Base-by-base conservation (phyloP, 2,113 vertebrate genomes). In the Archilochus colubris region DNA sequence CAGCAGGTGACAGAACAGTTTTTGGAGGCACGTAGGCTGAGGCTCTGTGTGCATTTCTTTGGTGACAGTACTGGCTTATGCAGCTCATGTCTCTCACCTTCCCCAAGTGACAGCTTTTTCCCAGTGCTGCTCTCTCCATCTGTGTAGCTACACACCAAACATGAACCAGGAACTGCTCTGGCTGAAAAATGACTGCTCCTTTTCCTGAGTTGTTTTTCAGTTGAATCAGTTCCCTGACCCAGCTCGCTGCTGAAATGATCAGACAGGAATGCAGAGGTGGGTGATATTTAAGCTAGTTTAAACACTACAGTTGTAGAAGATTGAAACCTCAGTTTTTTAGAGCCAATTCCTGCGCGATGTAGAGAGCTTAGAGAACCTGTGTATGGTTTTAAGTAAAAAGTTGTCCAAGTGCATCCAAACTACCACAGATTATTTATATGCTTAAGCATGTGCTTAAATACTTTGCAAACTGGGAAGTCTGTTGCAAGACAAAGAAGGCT, bases 371-470 rank as follows among this genome's bases (percentile, higher is more conserved):
- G 84, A 64, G 64, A 73, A 78, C 61, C 28, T 46, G 43, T 30
- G 46, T 51, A 66, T 74, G 40, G 58, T 66, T 89, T 69, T 31
- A 55, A 87, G 51, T 50, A 50, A 68, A 33, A 72, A 84, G 17
- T 24, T 75, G 30, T 70, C 73, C 46, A 54, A 86, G 73, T 64
- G 88, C 80, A 94, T 63, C 64, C 61, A 17, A 91, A 89, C 53
- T 75, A 70, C 59, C 68, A 81, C 76, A 82, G 66, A 86, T 89
- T 91, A 67, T 78, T 88, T 74, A 68, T 72, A 70, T 31, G 21
- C n/a, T 78, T 74, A 77, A 95, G 72, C 72, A 83, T 70, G 53
- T 93, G 68, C 75, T 86, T 54, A 75, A 91, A 78, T 84, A 40
- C 50, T 91, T 80, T 82, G 33, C 4, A 30, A 82, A 50, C 14